These are phyloP conservation scores for Tringa solitaria DNA, from an alignment of 2,113 vertebrate species.

Conservation along the genomic window DNA sequence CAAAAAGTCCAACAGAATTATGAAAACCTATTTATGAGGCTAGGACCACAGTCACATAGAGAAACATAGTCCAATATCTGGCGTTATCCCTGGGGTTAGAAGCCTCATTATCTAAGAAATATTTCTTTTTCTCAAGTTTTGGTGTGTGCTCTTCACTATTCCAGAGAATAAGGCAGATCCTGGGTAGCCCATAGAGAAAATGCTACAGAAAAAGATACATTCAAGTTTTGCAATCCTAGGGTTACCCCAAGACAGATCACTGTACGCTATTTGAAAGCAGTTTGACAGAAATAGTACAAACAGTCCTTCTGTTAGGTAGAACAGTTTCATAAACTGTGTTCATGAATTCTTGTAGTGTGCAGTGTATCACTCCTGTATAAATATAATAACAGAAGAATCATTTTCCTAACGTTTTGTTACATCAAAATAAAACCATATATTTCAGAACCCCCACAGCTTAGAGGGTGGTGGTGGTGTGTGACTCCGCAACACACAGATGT, in stretches of 20 bases:
- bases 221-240: not conserved
- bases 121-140: not conserved
- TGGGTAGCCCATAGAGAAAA: not conserved
- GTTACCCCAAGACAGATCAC: not conserved
- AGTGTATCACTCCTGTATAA: not conserved
- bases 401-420: not conserved
- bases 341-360: not conserved
- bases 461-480: too few species aligned
- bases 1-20: not conserved
- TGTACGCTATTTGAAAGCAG: not conserved
- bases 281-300: not conserved
- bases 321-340: not conserved
- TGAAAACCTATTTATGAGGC: not conserved
- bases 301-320: not conserved
- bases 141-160: not conserved
- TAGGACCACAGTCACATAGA: not conserved
- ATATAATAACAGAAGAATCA: not conserved
- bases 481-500: not conserved
- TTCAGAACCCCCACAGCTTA: not conserved
- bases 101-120: not conserved
- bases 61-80: not conserved
- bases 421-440: not conserved
- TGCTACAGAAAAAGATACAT: not conserved
- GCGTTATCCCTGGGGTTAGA: not conserved
- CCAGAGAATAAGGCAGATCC: not conserved